Evolutionary conservation across 2,113 vertebrate species (phyloP).

Genomic region (Sapajus apella): DNA sequence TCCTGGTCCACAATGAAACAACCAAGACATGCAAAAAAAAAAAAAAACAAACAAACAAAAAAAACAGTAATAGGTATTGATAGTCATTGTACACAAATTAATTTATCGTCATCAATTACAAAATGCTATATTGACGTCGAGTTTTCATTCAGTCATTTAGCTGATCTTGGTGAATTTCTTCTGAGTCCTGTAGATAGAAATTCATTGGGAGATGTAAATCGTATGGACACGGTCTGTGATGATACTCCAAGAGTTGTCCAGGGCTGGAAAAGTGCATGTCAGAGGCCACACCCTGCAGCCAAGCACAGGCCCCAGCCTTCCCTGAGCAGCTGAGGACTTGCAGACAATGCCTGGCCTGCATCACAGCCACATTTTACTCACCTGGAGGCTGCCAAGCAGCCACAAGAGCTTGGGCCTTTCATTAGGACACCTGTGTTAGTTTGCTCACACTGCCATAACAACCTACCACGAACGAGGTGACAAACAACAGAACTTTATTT

Average conservation of each 20-base stretch:
- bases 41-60: too few species aligned
- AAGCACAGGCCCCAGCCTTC: neutral
- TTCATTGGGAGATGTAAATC: neutral
- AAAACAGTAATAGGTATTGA: neutral
- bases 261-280: neutral
- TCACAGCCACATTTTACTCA: neutral
- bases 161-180: neutral
- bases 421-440: neutral
- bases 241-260: neutral
- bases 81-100: neutral
- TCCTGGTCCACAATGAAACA: neutral
- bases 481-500: neutral
- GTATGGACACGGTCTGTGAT: neutral
- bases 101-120: neutral
- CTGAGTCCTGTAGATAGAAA: neutral
- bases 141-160: neutral
- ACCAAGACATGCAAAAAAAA: neutral
- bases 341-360: neutral
- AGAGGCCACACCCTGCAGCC: neutral
- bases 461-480: neutral
- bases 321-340: neutral
- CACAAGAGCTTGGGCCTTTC: neutral
- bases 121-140: neutral
- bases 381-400: neutral
- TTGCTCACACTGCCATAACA: neutral